These are phyloP conservation scores for Drosophila fulvimacula DNA, from an alignment of 2,888 invertebrate species.

Conservation along the genomic window DNA sequence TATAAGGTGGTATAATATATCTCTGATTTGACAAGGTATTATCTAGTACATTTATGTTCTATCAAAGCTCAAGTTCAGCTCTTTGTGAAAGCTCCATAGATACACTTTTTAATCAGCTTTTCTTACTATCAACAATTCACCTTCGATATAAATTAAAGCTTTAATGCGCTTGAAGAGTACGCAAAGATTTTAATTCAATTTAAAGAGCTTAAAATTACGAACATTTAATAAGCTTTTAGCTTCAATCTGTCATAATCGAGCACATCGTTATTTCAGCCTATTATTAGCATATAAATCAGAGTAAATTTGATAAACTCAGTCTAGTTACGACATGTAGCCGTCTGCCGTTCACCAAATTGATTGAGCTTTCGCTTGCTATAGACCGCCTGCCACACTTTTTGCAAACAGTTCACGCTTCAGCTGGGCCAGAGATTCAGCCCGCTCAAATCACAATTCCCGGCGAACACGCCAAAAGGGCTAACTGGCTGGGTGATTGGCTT, in stretches of 20 bases:
- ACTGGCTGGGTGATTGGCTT: background rate
- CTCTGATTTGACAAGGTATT: too few relatives aligned
- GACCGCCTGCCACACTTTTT: background rate
- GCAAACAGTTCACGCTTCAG: conserved; percentile 3
- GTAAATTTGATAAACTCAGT: background rate
- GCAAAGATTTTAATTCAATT: background rate
- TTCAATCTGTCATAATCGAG: background rate
- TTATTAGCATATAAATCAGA: background rate
- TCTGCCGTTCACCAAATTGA: background rate
- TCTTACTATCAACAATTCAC: too few relatives aligned
- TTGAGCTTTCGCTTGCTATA: conserved; percentile 3
- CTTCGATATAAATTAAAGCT: too few relatives aligned
- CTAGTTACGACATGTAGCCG: background rate
- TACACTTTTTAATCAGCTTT: background rate
- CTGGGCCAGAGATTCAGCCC: conserved; percentile 5
- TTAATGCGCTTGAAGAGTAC: background rate
- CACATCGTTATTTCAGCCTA: background rate
- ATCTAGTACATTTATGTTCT: too few relatives aligned
- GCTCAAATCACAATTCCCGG: conserved; percentile 5
- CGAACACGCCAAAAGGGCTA: background rate
- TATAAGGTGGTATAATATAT: too few relatives aligned
- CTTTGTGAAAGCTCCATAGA: background rate
- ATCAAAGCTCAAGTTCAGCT: background rate
- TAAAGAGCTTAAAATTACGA: background rate
- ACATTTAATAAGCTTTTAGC: background rate